These are phyloP conservation scores for Hylyphantes graminicola DNA, from an alignment of 1,140 invertebrate genomes.

Conservation along the genomic window DNA sequence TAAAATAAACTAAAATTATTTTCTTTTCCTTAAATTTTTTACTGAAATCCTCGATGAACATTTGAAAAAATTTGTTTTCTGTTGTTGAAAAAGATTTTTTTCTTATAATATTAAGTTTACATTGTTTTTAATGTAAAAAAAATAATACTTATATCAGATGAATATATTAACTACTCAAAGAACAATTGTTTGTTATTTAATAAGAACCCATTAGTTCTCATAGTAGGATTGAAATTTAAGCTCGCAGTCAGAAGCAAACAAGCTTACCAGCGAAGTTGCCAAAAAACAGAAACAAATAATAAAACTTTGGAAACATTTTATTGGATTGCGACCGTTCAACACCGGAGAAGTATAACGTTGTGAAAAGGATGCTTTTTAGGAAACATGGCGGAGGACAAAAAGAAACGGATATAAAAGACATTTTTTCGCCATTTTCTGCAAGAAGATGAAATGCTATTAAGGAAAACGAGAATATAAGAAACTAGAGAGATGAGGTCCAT, in stretches of 20 bases:
- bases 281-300: neutral
- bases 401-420: neutral
- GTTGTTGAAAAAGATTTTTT: too few species aligned
- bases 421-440: neutral
- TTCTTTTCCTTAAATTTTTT: too few species aligned
- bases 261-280: neutral
- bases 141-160: too few species aligned
- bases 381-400: neutral
- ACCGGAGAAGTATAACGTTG: constrained; percentile 2
- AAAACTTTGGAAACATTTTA: constrained; percentile 12
- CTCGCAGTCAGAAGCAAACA: neutral
- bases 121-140: too few species aligned
- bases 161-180: too few species aligned
- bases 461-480: neutral
- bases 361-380: constrained; percentile 26
- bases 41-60: too few species aligned
- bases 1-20: too few species aligned
- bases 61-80: too few species aligned
- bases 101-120: too few species aligned
- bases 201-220: too few species aligned
- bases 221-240: too few species aligned
- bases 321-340: constrained; percentile 34
- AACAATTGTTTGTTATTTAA: too few species aligned
- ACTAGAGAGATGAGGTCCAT: neutral
- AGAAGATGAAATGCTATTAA: constrained; percentile 30